A percentile compares a stretch with the other conserved stretches of the same genome.
phyloP scores from a whole-genome alignment of 2,797 vertebrate genomes.

The Pelochelys cantorii region DNA sequence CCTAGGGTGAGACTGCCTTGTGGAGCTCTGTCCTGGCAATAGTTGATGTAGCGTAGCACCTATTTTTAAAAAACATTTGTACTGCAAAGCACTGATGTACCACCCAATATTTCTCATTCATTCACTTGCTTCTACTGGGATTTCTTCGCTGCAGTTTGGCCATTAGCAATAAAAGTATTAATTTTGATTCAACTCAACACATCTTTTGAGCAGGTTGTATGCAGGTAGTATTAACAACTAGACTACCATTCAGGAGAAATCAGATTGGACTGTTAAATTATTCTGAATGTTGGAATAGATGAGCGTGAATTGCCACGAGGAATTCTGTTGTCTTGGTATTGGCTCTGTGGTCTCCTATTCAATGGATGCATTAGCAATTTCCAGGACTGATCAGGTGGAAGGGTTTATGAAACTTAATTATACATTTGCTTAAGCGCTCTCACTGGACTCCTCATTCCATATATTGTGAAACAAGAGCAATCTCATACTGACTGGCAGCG shows the following conservation, averaged over 20 bases:
- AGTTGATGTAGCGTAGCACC: background rate
- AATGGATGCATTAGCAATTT: background rate
- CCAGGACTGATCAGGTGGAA: background rate
- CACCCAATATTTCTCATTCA: background rate
- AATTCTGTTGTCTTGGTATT: background rate
- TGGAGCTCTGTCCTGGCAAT: background rate
- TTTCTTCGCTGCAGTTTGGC: constrained; percentile 13
- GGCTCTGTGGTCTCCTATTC: background rate
- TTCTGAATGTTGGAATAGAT: background rate
- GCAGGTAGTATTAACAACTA: background rate
- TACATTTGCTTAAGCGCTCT: background rate
- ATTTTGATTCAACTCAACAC: background rate
- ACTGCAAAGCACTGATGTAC: background rate
- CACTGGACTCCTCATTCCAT: background rate
- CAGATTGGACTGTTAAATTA: background rate
- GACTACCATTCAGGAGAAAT: constrained; percentile 16
- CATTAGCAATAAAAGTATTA: constrained; percentile 20
- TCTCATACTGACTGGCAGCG: background rate
- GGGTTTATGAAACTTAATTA: background rate
- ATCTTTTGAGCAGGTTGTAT: background rate
- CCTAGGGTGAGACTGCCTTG: background rate
- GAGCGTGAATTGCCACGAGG: background rate
- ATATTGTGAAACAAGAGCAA: background rate
- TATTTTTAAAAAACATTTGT: background rate
- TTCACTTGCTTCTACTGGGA: background rate